Evolutionary conservation across 2,888 invertebrate genomes (phyloP).

Genomic region (Epistrophe grossulariae): DNA sequence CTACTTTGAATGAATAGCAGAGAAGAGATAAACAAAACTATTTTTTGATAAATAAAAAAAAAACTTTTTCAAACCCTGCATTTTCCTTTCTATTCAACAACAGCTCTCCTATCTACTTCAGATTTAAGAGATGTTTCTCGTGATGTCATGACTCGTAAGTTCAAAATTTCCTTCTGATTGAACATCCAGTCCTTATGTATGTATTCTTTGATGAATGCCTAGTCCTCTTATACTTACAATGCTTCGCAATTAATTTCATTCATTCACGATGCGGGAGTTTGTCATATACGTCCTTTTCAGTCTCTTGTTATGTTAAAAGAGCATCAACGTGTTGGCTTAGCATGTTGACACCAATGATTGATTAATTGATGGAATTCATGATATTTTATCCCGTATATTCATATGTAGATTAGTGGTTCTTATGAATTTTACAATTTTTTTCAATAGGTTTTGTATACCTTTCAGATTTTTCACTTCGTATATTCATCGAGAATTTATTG

Average conservation of each 20-base stretch:
- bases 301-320: constrained; percentile 9
- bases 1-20: constrained; percentile 11
- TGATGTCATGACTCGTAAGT: constrained; percentile 3
- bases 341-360: constrained; percentile 66
- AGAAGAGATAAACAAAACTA: constrained; percentile 46
- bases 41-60: constrained; percentile 30
- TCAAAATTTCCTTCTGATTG: constrained; percentile 48
- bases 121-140: constrained; percentile 23
- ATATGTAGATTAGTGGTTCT: constrained; percentile 8
- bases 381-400: constrained; percentile 9
- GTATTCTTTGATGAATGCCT: constrained; percentile 8
- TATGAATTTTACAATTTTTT: constrained; percentile 40
- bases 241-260: constrained; percentile 70
- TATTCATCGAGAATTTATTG: constrained; percentile 7
- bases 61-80: background rate
- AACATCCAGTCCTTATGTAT: background rate
- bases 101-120: background rate
- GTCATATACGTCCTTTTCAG: constrained; percentile 48
- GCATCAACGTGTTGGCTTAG: constrained; percentile 23
- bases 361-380: constrained; percentile 63
- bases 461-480: background rate
- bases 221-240: constrained; percentile 29
- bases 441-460: constrained; percentile 33
- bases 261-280: constrained; percentile 39
- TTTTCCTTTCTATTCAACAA: background rate